phyloP scores from a whole-genome alignment of 2,113 vertebrate species.

The Thinocorus orbignyianus region DNA sequence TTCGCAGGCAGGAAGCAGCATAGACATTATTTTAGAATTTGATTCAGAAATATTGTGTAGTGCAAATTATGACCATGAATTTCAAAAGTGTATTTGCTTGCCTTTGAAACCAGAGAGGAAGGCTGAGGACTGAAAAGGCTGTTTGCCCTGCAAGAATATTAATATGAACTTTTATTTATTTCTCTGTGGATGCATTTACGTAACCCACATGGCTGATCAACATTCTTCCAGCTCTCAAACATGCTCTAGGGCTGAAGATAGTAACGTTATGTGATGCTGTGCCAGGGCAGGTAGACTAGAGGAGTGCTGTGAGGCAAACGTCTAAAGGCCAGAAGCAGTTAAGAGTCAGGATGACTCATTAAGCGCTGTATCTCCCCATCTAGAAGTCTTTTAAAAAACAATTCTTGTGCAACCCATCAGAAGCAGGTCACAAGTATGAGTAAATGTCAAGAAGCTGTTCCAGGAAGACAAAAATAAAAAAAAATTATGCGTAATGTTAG shows the following conservation, averaged over 20 bases:
- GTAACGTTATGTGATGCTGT: not conserved
- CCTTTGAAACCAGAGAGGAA: not conserved
- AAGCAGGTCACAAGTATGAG: not conserved
- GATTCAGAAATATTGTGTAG: not conserved
- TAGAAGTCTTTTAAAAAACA: slow-evolving; percentile 2
- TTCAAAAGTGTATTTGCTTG: not conserved
- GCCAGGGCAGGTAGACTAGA: not conserved
- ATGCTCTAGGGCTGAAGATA: not conserved
- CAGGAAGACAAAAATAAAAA: not conserved
- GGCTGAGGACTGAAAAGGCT: not conserved
- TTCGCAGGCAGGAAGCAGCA: not conserved
- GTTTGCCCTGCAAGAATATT: not conserved
- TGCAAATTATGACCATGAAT: not conserved
- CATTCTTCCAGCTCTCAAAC: not conserved
- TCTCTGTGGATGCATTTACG: not conserved
- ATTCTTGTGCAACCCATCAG: not conserved
- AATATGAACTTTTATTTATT: not conserved
- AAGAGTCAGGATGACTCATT: slow-evolving; percentile 7
- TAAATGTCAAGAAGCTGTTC: not conserved
- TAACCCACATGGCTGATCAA: not conserved
- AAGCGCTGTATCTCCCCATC: not conserved
- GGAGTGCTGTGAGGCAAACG: not conserved
- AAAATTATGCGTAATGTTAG: not conserved
- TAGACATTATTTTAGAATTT: not conserved
- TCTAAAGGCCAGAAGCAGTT: not conserved